Evolutionary conservation across 2,113 vertebrate species (phyloP).

Genomic region (Nerophis ophidion): DNA sequence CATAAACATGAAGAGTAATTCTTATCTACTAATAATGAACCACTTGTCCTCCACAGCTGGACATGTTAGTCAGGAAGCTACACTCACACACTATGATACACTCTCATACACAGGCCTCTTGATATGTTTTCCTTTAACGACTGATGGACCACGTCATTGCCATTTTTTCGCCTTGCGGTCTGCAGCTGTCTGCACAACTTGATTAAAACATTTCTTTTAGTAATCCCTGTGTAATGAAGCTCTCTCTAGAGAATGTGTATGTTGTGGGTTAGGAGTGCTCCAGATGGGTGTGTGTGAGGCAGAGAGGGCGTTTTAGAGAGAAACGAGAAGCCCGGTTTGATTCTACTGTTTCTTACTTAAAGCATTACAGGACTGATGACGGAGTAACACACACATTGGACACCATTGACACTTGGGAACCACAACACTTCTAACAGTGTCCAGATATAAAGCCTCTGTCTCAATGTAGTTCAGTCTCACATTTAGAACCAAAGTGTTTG

Average conservation of each 20-base stretch:
- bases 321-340: slow-evolving; percentile 25
- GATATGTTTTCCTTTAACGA: slow-evolving; percentile 64
- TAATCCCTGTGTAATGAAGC: slow-evolving; percentile 73
- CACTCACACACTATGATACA: slow-evolving; percentile 20
- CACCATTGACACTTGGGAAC: slow-evolving; percentile 46
- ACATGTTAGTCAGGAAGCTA: slow-evolving; percentile 51
- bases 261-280: slow-evolving; percentile 44
- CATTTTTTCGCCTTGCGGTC: slow-evolving; percentile 64
- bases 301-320: slow-evolving; percentile 4
- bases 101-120: slow-evolving; percentile 34
- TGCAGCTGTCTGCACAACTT: slow-evolving; percentile 70
- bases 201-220: slow-evolving; percentile 72
- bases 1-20: slow-evolving; percentile 8
- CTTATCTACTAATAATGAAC: slow-evolving; percentile 1
- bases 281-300: slow-evolving; percentile 44
- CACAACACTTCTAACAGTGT: slow-evolving; percentile 30
- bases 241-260: slow-evolving; percentile 57
- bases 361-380: slow-evolving; percentile 42
- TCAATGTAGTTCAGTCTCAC: slow-evolving; percentile 6
- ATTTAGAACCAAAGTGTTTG: slow-evolving; percentile 1
- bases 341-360: slow-evolving; percentile 38
- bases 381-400: slow-evolving; percentile 55
- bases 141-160: slow-evolving; percentile 68
- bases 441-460: slow-evolving; percentile 12
- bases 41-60: slow-evolving; percentile 49